Evolutionary conservation across 2,888 invertebrate genomes (phyloP), one percentile per base, ranked within the genome.

Genomic region (Eupsilia transversa): DNA sequence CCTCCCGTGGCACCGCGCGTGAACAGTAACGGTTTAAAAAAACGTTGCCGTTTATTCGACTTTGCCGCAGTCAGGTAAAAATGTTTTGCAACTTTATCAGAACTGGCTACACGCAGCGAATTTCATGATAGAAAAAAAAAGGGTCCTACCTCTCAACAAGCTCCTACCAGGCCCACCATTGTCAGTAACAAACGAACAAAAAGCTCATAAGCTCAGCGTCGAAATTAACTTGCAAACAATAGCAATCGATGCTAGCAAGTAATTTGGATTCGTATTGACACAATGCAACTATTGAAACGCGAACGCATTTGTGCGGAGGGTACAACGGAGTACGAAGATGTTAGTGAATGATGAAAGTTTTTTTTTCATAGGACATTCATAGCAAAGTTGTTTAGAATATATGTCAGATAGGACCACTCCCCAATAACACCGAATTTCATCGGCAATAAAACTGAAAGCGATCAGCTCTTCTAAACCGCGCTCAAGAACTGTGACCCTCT

Each of bases 261-360:
- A 77, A 77, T 85, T 84, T 84, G 59, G 65, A 75, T 74, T 81
- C 84, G 63, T 75, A 65, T 46, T 63, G 30, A 71, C 56, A 86
- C 82, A 86, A 86, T 84, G 76, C 71, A 64, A 77, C 76, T 60
- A 79, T 73, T 82, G 84, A 77, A 74, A 59, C 14, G 64, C 54
- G 75, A 77, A 56, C 54, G 69, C 79, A 69, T 73, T 56, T 57
- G 64, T 59, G 65, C 20, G 41, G n/a, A 46, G 30, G 9, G 65
- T 56, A 49, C 73, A 20, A 35, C 27, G 17, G 35, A n/a, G 6
- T 27, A 64, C 70, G 56, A 43, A 27, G 20, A 14, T 71, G 52
- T 30, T 52, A n/a, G 17, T 43, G 33, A 1, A 35, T 33, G 20
- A 69, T n/a, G 20, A 27, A 27, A 20, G 14, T 72, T 54, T 56